Conservation (phyloP, 2,888 invertebrate genomes). For the Vannuccia rotundouncinata region DNA sequence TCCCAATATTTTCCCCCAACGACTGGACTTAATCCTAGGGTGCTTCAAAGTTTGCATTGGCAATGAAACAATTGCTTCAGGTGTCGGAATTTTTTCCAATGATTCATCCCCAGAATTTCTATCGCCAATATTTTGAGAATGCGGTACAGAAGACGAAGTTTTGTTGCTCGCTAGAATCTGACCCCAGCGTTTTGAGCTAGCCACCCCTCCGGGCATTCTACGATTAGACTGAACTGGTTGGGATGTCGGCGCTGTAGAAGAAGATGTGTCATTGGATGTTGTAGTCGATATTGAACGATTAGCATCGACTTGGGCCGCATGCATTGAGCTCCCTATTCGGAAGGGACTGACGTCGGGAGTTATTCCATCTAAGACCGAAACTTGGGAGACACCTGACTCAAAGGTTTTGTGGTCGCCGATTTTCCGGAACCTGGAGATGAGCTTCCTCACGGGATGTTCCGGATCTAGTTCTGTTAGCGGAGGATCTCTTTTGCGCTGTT, state of each 20-base stretch:
- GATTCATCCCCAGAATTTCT: too few species aligned
- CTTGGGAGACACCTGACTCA: neutral
- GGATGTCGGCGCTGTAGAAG: neutral
- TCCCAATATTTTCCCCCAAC: neutral
- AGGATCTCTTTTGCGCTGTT: neutral
- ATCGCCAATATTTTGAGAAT: too few species aligned
- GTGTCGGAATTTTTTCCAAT: too few species aligned
- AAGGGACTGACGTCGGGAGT: neutral
- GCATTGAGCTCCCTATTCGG: neutral
- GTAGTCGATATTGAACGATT: neutral
- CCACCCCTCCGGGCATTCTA: neutral
- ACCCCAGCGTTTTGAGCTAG: neutral
- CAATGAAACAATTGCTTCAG: too few species aligned
- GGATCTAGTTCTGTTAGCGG: slow-evolving; percentile 16
- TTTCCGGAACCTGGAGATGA: slow-evolving; percentile 25
- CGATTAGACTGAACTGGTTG: neutral
- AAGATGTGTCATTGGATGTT: neutral
- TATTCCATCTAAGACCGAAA: neutral
- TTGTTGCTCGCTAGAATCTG: neutral
- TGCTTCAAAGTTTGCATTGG: neutral
- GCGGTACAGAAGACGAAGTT: neutral
- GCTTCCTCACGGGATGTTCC: slow-evolving; percentile 22
- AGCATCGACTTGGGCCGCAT: too few species aligned
- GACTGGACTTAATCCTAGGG: neutral
- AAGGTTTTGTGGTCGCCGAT: neutral